phyloP scores from a whole-genome alignment of 2,113 vertebrate species.

The Clinocottus analis region DNA sequence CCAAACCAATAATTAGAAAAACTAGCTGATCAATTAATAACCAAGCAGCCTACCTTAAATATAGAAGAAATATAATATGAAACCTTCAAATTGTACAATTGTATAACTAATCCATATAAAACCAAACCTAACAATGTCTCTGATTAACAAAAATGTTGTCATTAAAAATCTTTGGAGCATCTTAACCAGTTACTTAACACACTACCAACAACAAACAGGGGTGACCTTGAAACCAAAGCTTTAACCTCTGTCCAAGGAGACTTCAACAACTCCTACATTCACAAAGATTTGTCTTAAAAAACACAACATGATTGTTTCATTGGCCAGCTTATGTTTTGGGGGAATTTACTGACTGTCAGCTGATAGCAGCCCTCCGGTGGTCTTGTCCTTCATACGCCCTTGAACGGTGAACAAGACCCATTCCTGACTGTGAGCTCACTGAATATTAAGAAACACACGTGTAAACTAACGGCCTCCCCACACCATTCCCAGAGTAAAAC shows the following conservation, averaged over 20 bases:
- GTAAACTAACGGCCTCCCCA: background rate
- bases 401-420: background rate
- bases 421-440: too few relatives aligned
- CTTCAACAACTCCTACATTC: background rate
- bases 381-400: background rate
- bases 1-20: too few relatives aligned
- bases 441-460: background rate
- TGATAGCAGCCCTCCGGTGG: background rate
- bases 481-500: too few relatives aligned
- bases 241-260: background rate
- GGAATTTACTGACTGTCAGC: background rate
- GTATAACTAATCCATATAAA: background rate
- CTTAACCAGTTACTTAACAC: background rate
- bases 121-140: background rate
- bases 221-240: background rate
- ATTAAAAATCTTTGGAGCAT: background rate
- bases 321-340: too few relatives aligned
- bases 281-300: background rate
- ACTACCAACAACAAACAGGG: background rate
- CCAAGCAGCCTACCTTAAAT: background rate
- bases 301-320: background rate
- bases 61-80: background rate
- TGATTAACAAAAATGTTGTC: background rate
- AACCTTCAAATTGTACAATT: background rate
- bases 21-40: background rate